Evolutionary conservation across 2,113 vertebrate genomes (phyloP), one percentile per base, ranked within the genome.

Genomic region (Paratilapia polleni): DNA sequence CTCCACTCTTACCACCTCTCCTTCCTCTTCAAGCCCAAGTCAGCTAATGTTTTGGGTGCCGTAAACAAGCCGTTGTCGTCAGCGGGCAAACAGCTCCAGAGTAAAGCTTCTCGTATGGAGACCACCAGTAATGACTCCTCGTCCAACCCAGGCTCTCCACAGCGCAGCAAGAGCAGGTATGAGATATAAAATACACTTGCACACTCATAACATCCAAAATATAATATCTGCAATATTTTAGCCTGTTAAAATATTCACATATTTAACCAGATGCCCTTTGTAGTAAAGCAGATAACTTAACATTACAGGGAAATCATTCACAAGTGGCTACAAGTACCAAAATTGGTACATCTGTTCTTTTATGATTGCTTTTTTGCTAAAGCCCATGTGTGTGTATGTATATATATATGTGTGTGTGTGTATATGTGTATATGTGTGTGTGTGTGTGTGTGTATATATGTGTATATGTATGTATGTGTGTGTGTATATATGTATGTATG

Each of bases 1-100:
- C 47, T 41, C 1, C 59, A n/a, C 19, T 57, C 4, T 2, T n/a
- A 7, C 43, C 11, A 1, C 14, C 12, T 43, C 24, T 68, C 24
- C 17, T 70, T 11, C 6, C 5, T 62, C 19, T 95, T 94, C 87
- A 90, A 99, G 98, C 98, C 98, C 64, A 99, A 99, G 96, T 97
- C 98, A 38, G 97, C 98, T 64, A 99, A 99, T 86, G 98, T 99
- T 86, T 95, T 99, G 83, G 98, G 98, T 28, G 98, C 98, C 20
- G 97, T 99, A 81, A 99, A 99, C 96, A 99, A 99, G 94, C 98
- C 98, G 4, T 95, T 99, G 92, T 96, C 98, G 19, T 96, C 98
- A 80, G 98, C 98, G 75, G 98, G 98, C 86, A 99, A 99, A 88
- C 98, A 97, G 82, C 96, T 97, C 83, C 98, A 99, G 89, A 98